Evolutionary conservation across 1,140 invertebrate genomes (phyloP).

Genomic region (Aphis craccivora): DNA sequence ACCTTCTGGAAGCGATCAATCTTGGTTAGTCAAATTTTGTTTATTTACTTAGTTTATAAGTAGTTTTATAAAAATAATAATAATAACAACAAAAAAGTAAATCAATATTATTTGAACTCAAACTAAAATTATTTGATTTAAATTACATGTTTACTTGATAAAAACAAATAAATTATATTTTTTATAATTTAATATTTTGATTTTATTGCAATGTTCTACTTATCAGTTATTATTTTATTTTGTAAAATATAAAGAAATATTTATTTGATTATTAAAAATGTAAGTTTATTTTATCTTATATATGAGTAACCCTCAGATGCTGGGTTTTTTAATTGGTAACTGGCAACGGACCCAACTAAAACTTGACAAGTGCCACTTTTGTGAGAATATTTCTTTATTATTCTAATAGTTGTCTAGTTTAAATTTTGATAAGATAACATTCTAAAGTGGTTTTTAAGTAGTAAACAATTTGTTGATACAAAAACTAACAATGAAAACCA

Average conservation of each 20-base stretch:
- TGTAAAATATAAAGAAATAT: too few species aligned
- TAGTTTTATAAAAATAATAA: not conserved
- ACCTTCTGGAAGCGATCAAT: conserved; percentile 50
- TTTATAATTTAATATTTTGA: not conserved
- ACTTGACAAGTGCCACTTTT: not conserved
- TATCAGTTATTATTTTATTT: not conserved
- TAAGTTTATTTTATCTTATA: not conserved
- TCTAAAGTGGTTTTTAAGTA: not conserved
- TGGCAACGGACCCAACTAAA: not conserved
- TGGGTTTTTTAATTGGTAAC: not conserved
- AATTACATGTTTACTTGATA: not conserved
- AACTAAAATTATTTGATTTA: not conserved
- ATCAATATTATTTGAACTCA: not conserved
- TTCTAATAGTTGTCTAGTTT: too few species aligned
- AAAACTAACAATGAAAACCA: not conserved
- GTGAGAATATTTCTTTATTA: too few species aligned
- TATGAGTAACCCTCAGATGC: not conserved
- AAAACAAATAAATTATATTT: not conserved
- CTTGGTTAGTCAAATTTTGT: conserved; percentile 2
- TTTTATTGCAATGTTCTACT: not conserved
- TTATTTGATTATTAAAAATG: too few species aligned
- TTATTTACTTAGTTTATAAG: not conserved
- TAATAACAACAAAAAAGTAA: not conserved
- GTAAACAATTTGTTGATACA: not conserved
- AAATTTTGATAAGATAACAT: not conserved